Conservation (phyloP, 37 sponge, comb jelly and placozoan species). For the Tethya wilhelma region DNA sequence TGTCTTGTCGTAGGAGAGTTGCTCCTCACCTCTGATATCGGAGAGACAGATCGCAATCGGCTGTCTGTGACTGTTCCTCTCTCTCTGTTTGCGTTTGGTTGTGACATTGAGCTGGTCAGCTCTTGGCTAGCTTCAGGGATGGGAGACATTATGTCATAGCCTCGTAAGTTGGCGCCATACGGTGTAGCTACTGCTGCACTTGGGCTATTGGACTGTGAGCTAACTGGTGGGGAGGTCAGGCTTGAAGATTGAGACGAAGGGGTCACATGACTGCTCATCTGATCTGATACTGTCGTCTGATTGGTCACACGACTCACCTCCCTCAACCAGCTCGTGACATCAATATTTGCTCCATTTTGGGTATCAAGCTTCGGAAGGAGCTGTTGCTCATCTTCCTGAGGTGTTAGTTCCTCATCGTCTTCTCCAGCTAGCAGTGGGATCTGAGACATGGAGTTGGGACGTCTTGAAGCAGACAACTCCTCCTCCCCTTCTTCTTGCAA, state of each 20-base stretch:
- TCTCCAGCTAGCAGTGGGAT: background rate
- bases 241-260: background rate
- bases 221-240: too few species aligned
- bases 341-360: background rate
- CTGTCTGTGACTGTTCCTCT: background rate
- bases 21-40: slow-evolving; percentile 6
- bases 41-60: slow-evolving; percentile 21
- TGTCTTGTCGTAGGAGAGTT: background rate
- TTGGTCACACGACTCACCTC: background rate
- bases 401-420: slow-evolving; percentile 1
- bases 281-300: background rate
- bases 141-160: slow-evolving; percentile 29
- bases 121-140: slow-evolving; percentile 57
- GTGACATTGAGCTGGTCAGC: slow-evolving; percentile 25
- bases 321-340: background rate
- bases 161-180: background rate
- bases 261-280: background rate
- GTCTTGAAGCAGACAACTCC: background rate
- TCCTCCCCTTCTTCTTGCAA: background rate
- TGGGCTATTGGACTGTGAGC: too few species aligned
- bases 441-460: background rate
- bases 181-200: background rate
- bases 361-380: too few species aligned
- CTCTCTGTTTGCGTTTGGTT: slow-evolving; percentile 1
- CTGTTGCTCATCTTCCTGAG: background rate